phyloP scores from a whole-genome alignment of 2,797 vertebrate genomes.

The Anolis apletophallus region DNA sequence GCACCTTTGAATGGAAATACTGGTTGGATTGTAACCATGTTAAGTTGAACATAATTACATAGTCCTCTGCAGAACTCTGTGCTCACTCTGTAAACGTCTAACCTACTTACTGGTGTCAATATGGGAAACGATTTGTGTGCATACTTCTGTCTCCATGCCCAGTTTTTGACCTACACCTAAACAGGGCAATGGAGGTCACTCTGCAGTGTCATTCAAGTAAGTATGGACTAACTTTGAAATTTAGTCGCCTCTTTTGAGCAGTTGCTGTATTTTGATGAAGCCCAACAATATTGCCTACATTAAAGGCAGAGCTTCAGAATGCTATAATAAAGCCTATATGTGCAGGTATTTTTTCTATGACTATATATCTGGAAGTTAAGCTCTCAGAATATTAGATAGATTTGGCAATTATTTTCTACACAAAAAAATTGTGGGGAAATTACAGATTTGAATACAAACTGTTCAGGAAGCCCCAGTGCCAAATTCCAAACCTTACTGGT shows the following conservation, averaged over 20 bases:
- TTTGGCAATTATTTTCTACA: background rate
- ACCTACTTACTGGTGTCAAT: too few species aligned
- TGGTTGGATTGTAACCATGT: too few species aligned
- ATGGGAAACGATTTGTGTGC: too few species aligned
- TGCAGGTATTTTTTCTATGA: background rate
- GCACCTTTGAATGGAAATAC: too few species aligned
- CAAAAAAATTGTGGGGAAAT: background rate
- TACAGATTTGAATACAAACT: background rate
- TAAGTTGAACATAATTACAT: too few species aligned
- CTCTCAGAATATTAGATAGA: background rate
- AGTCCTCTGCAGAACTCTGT: too few species aligned
- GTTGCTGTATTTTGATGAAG: background rate
- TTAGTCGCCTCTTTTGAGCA: background rate
- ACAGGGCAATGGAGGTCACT: background rate
- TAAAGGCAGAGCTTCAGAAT: background rate
- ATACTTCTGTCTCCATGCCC: too few species aligned
- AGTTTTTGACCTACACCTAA: too few species aligned
- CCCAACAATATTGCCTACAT: background rate
- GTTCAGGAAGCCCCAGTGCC: background rate
- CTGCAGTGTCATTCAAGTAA: background rate
- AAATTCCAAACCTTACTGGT: too few species aligned
- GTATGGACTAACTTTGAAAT: background rate
- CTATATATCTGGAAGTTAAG: background rate
- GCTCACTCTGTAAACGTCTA: too few species aligned
- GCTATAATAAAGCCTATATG: background rate